Conservation (phyloP, 2,888 invertebrate species). For the Hermaeophaga mercurialis region DNA sequence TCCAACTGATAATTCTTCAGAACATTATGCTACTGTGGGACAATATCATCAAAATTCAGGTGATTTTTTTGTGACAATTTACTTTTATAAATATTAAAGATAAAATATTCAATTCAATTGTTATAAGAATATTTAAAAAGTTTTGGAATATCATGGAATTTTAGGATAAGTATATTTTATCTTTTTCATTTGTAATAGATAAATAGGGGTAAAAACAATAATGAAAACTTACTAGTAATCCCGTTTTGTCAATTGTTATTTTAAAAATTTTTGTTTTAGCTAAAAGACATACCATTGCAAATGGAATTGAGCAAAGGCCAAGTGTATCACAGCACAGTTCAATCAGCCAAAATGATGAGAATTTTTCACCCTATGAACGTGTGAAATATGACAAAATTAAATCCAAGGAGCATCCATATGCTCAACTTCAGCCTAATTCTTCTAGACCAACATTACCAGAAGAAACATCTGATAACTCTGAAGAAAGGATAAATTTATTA, state of each 20-base stretch:
- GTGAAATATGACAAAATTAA: slow-evolving; percentile 68
- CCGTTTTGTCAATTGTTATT: too few relatives aligned
- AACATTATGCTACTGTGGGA: slow-evolving; percentile 81
- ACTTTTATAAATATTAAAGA: too few relatives aligned
- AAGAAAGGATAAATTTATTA: slow-evolving; percentile 45
- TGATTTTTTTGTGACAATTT: too few relatives aligned
- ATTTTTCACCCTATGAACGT: slow-evolving; percentile 66
- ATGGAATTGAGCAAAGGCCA: slow-evolving; percentile 56
- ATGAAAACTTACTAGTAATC: too few relatives aligned
- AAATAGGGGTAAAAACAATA: too few relatives aligned
- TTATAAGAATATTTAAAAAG: too few relatives aligned
- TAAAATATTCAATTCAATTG: too few relatives aligned
- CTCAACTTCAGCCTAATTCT: slow-evolving; percentile 67
- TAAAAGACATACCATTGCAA: slow-evolving; percentile 50
- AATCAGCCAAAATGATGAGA: slow-evolving; percentile 60
- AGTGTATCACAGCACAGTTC: slow-evolving; percentile 68
- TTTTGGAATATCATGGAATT: too few relatives aligned
- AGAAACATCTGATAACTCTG: slow-evolving; percentile 34
- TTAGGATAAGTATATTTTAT: too few relatives aligned
- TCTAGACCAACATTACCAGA: slow-evolving; percentile 40
- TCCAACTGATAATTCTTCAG: slow-evolving; percentile 74
- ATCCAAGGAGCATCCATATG: slow-evolving; percentile 70
- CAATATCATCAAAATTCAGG: slow-evolving; percentile 52
- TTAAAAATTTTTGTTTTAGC: slow-evolving; percentile 36
- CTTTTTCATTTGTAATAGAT: too few relatives aligned